Percentiles rank a stretch among this genome's conserved stretches.
These are phyloP conservation scores for Eidolon helvum DNA, from an alignment of 2,113 vertebrate genomes.

Conservation along the genomic window DNA sequence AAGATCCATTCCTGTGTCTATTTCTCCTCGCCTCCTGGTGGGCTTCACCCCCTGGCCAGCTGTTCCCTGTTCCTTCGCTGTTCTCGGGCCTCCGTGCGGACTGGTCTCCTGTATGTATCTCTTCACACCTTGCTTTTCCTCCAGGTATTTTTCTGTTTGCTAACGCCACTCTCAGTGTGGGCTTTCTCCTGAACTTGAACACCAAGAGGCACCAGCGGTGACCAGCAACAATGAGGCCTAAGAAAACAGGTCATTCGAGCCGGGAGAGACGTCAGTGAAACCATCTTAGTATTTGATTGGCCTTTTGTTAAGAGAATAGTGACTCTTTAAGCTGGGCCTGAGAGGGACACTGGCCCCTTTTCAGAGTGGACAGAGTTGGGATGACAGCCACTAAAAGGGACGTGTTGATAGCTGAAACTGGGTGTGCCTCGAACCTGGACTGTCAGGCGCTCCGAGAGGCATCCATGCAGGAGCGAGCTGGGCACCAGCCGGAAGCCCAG, in stretches of 20 bases:
- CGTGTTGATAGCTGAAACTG: neutral
- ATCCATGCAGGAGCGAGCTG: fast-evolving
- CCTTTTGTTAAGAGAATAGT: slow-evolving; percentile 68
- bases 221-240: slow-evolving; percentile 69
- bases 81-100: fast-evolving
- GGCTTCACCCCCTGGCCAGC: fast-evolving
- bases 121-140: neutral
- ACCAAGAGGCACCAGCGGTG: neutral
- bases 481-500: neutral
- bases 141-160: neutral
- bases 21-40: neutral
- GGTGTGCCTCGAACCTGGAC: neutral
- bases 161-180: neutral
- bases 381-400: slow-evolving; percentile 31
- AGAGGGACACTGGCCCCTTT: slow-evolving; percentile 62
- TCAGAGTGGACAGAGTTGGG: slow-evolving; percentile 1
- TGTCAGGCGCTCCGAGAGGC: neutral
- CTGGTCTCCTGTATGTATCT: neutral
- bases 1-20: fast-evolving
- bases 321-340: slow-evolving; percentile 36
- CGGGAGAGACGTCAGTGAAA: slow-evolving; percentile 38
- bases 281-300: slow-evolving; percentile 55
- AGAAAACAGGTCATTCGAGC: slow-evolving; percentile 74
- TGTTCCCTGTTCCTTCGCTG: neutral
- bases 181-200: slow-evolving; percentile 40